Percentiles rank a stretch among this genome's conserved stretches.
These are phyloP conservation scores for Sphenopsis melanotis DNA, from an alignment of 2,797 vertebrate species.

Conservation along the genomic window DNA sequence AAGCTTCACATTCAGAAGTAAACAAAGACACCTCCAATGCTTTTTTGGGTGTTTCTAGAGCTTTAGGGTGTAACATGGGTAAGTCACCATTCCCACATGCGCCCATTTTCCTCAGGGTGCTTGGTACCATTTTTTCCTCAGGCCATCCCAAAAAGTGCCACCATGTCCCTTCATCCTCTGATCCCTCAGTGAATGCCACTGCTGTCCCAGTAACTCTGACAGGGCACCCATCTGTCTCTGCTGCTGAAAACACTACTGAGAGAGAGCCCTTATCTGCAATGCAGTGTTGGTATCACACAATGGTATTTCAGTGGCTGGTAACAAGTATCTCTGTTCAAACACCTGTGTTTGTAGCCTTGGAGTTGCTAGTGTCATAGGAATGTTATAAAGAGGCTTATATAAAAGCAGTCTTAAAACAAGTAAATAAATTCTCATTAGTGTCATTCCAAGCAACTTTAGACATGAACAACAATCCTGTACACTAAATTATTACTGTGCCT, in stretches of 20 bases:
- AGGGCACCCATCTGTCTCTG: not conserved
- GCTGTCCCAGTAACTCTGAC: not conserved
- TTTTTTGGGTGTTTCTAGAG: not conserved
- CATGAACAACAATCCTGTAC: not conserved
- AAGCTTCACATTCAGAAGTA: not conserved
- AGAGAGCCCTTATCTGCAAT: not conserved
- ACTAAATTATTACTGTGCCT: not conserved
- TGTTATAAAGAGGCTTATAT: not conserved
- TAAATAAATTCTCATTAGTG: not conserved
- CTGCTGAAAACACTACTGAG: not conserved
- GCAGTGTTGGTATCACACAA: not conserved
- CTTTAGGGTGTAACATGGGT: not conserved
- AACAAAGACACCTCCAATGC: not conserved
- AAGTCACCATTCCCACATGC: rapidly evolving
- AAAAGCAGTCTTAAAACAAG: conserved; percentile 2
- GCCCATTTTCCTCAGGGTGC: not conserved
- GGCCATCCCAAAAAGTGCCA: not conserved
- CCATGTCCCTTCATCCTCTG: not conserved
- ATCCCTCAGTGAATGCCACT: not conserved
- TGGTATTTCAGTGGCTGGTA: not conserved
- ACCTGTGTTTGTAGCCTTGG: not conserved
- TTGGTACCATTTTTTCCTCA: not conserved
- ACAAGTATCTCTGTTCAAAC: not conserved
- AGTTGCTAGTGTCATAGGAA: not conserved
- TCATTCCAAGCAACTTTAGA: not conserved